A percentile compares a stretch with the other conserved stretches of the same genome.
Evolutionary conservation across 2,888 invertebrate species (phyloP).

Genomic region (Sesamia inferens): DNA sequence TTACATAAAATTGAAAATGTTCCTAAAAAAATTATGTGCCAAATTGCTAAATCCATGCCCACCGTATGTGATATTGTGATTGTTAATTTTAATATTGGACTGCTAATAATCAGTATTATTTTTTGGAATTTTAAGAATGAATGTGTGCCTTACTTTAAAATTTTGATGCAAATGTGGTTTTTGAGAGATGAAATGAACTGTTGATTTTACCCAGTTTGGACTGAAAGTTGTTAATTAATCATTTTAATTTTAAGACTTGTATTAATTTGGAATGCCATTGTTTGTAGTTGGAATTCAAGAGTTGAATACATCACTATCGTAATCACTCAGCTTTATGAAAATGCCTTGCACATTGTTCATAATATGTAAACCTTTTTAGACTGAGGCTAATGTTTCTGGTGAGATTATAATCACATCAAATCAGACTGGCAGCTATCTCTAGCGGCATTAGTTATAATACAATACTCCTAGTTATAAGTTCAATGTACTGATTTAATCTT

Average conservation of each 20-base stretch:
- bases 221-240: constrained; percentile 47
- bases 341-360: neutral
- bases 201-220: constrained; percentile 23
- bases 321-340: constrained; percentile 1
- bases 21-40: constrained; percentile 64
- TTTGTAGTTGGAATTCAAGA: constrained; percentile 8
- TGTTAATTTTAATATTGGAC: constrained; percentile 56
- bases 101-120: constrained; percentile 70
- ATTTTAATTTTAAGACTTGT: constrained; percentile 40
- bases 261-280: constrained; percentile 41
- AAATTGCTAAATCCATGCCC: constrained; percentile 59
- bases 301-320: neutral
- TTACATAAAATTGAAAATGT: constrained; percentile 43
- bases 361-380: constrained; percentile 19
- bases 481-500: constrained; percentile 50
- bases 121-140: constrained; percentile 39
- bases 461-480: constrained; percentile 64
- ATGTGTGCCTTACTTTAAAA: constrained; percentile 57
- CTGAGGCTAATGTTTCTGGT: constrained; percentile 13
- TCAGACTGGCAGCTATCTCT: constrained; percentile 24
- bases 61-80: constrained; percentile 57
- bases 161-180: constrained; percentile 33
- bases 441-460: constrained; percentile 35
- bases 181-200: constrained; percentile 9
- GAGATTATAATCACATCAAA: constrained; percentile 8